Percentiles rank a stretch among this genome's conserved stretches.
phyloP scores from a whole-genome alignment of 2,888 invertebrate genomes.

The Athrips mouffetella region DNA sequence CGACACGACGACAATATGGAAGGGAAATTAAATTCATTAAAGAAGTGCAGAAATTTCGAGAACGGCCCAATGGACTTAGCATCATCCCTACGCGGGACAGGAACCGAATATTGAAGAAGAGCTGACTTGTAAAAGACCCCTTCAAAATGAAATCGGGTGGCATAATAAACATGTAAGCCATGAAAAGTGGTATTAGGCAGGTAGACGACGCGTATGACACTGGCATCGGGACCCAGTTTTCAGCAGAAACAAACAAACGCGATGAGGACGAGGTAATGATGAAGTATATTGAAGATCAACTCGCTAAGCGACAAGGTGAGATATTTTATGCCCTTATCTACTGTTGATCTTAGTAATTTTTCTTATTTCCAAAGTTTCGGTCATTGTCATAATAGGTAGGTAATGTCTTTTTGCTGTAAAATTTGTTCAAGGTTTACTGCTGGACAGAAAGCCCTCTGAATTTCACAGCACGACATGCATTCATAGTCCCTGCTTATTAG shows the following conservation, averaged over 20 bases:
- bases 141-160: slow-evolving; percentile 87
- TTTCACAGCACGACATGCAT: too few relatives aligned
- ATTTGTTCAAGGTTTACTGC: too few relatives aligned
- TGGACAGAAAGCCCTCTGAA: too few relatives aligned
- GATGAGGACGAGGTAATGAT: slow-evolving; percentile 99
- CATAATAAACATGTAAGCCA: slow-evolving; percentile 91
- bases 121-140: slow-evolving; percentile 67
- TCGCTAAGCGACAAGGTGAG: slow-evolving; percentile 89
- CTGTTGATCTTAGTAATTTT: too few relatives aligned
- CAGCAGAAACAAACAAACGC: slow-evolving; percentile 97
- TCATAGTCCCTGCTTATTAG: too few relatives aligned
- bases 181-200: slow-evolving; percentile 88
- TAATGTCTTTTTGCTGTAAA: too few relatives aligned
- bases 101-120: slow-evolving; percentile 80
- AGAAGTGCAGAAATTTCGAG: slow-evolving; percentile 89
- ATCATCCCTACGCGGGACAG: slow-evolving; percentile 85
- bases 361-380: not conserved
- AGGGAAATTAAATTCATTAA: slow-evolving; percentile 79
- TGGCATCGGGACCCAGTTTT: slow-evolving; percentile 97
- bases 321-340: too few relatives aligned
- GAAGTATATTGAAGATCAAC: slow-evolving; percentile 86
- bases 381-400: too few relatives aligned
- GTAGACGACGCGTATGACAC: slow-evolving; percentile 95
- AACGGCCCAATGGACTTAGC: slow-evolving; percentile 91
- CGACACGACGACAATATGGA: not conserved